Base-by-base conservation (phyloP, 2,113 vertebrate genomes). In the Anoplopoma fimbria region DNA sequence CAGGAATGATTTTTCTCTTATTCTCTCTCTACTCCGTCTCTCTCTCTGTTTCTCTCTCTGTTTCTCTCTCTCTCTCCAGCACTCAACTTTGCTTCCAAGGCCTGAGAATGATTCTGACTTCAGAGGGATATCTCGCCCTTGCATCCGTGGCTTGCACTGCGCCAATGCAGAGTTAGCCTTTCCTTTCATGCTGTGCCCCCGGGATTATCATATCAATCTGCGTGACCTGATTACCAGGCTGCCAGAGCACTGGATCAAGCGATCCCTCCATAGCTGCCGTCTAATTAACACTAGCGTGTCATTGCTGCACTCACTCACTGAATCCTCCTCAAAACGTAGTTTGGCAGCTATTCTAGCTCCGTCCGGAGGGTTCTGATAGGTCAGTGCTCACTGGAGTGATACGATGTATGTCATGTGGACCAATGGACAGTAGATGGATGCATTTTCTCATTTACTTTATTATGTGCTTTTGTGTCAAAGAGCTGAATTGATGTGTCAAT, bases 151-250 rank as follows among this genome's bases (percentile, higher is more conserved):
- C 85, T 87, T n/a, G 69, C 79, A 80, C 84, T 47, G 85, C 89
- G 89, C 90, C 83, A 87, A 82, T 80, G 92, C 88, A 89, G 92
- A 93, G 92, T 94, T 94, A 91, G 94, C 91, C 93, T 91, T 83
- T 91, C 79, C 92, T 94, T 94, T 93, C 83, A 93, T 91, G 87
- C 75, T 27, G 58, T 83, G 87, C 93, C 92, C 91, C 86, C 83
- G 91, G 92, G 93, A 93, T 94, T 91, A 93, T 93, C 91, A 90
- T 92, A 90, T 93, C 93, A 92, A 91, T 92, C 91, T 93, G 90
- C 85, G 83, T 93, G 92, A 91, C 92, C 92, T 92, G 92, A 93
- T 94, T 94, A 92, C 71, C 38, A 75, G 86, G 85, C 88, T 93
- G 87, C 84, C 57, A 77, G 85, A 86, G 88, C 89, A 75, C 57